Percentiles rank a stretch among this genome's conserved stretches.
phyloP scores from a whole-genome alignment of 2,888 invertebrate genomes.

The Emmelina monodactyla region DNA sequence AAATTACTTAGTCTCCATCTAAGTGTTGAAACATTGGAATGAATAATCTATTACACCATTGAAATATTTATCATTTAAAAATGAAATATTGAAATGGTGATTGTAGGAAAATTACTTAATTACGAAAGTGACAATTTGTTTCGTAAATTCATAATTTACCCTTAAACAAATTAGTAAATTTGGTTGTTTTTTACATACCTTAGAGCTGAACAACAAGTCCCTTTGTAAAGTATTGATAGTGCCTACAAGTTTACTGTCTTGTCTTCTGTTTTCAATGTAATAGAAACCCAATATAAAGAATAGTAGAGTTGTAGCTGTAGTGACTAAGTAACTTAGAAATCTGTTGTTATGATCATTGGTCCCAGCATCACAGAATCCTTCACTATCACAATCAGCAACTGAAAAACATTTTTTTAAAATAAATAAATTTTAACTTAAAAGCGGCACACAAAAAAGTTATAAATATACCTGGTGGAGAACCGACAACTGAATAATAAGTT shows the following conservation, averaged over 20 bases:
- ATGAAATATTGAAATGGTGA: too few relatives aligned
- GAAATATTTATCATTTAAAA: too few relatives aligned
- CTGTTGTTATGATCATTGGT: slow-evolving; percentile 41
- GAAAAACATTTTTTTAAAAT: slow-evolving; percentile 5
- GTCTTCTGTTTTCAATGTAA: slow-evolving; percentile 76
- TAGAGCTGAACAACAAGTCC: slow-evolving; percentile 56
- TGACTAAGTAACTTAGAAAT: slow-evolving; percentile 65
- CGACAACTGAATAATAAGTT: slow-evolving; percentile 37
- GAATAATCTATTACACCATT: too few relatives aligned
- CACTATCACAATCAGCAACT: slow-evolving; percentile 39
- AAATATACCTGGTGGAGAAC: too few relatives aligned
- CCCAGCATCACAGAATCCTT: slow-evolving; percentile 49
- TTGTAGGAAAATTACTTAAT: not conserved
- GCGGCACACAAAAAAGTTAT: too few relatives aligned
- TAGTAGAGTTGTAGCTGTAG: slow-evolving; percentile 76
- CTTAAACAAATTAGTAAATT: too few relatives aligned
- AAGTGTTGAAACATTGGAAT: too few relatives aligned
- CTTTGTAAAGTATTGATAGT: slow-evolving; percentile 64
- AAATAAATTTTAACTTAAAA: slow-evolving; percentile 21
- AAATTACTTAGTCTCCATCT: too few relatives aligned
- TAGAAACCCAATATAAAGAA: slow-evolving; percentile 80
- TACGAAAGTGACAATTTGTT: not conserved
- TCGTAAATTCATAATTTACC: too few relatives aligned
- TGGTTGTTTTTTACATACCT: slow-evolving; percentile 52
- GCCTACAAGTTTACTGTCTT: slow-evolving; percentile 74